Evolutionary conservation across 2,888 invertebrate genomes (phyloP).

Genomic region (Pyrrhosoma nymphula): DNA sequence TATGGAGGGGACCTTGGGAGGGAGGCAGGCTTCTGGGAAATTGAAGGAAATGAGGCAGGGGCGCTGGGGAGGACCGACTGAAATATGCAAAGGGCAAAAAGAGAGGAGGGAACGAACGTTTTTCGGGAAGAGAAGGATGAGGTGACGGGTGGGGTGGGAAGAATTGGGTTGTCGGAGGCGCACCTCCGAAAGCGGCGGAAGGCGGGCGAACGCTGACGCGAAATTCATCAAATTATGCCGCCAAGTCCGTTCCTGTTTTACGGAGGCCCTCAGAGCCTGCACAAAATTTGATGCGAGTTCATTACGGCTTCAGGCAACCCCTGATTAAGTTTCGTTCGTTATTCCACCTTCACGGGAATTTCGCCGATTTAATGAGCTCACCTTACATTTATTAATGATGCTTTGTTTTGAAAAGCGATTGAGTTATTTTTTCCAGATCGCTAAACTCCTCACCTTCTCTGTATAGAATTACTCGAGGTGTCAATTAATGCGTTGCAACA

Average conservation of each 20-base stretch:
- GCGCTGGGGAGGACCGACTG: neutral
- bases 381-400: constrained; percentile 1
- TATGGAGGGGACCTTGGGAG: neutral
- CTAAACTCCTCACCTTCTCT: neutral
- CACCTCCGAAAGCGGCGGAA: neutral
- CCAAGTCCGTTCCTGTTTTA: constrained; percentile 2
- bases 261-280: neutral
- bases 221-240: constrained; percentile 10
- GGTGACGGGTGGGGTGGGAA: no score
- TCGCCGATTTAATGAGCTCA: neutral
- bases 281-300: neutral
- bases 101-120: neutral
- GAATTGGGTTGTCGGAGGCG: neutral
- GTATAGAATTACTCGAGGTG: neutral
- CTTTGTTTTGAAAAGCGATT: neutral
- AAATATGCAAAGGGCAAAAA: neutral
- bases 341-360: neutral
- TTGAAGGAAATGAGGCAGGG: neutral
- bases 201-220: neutral
- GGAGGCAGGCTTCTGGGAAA: neutral
- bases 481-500: neutral
- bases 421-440: neutral
- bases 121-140: neutral
- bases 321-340: constrained; percentile 9
- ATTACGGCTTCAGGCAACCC: constrained; percentile 2